Conservation (phyloP, 1,140 invertebrate species). For the Centruroides sculpturatus region DNA sequence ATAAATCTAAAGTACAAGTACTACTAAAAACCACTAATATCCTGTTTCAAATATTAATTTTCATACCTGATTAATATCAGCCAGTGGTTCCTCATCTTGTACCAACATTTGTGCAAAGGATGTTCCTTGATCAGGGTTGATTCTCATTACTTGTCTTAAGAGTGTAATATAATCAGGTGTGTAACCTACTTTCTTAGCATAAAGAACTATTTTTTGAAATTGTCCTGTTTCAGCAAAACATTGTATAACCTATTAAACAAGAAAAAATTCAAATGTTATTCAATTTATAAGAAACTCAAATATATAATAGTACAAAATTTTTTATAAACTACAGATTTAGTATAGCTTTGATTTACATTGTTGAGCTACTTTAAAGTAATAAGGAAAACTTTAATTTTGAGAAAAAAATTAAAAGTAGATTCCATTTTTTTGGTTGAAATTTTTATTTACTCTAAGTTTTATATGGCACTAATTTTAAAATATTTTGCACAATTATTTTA, state of each 20-base stretch:
- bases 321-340: too few relatives aligned
- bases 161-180: slow-evolving; percentile 96
- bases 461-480: too few relatives aligned
- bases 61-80: slow-evolving; percentile 77
- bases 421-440: too few relatives aligned
- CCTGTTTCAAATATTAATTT: slow-evolving; percentile 2
- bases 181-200: slow-evolving; percentile 98
- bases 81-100: slow-evolving; percentile 90
- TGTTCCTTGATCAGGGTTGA: slow-evolving; percentile 80
- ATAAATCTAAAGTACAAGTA: background rate
- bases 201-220: slow-evolving; percentile 98
- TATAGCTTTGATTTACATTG: too few relatives aligned
- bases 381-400: too few relatives aligned
- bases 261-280: too few relatives aligned
- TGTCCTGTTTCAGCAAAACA: slow-evolving; percentile 99
- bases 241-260: slow-evolving; percentile 63
- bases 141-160: slow-evolving; percentile 89
- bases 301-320: too few relatives aligned
- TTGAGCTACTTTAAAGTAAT: too few relatives aligned
- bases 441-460: too few relatives aligned
- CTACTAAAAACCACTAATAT: background rate
- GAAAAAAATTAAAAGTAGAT: too few relatives aligned
- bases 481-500: too few relatives aligned
- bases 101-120: slow-evolving; percentile 85
- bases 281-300: too few relatives aligned